These are phyloP conservation scores for Cynaeus angustus DNA, from an alignment of 2,888 invertebrate genomes.

Conservation along the genomic window DNA sequence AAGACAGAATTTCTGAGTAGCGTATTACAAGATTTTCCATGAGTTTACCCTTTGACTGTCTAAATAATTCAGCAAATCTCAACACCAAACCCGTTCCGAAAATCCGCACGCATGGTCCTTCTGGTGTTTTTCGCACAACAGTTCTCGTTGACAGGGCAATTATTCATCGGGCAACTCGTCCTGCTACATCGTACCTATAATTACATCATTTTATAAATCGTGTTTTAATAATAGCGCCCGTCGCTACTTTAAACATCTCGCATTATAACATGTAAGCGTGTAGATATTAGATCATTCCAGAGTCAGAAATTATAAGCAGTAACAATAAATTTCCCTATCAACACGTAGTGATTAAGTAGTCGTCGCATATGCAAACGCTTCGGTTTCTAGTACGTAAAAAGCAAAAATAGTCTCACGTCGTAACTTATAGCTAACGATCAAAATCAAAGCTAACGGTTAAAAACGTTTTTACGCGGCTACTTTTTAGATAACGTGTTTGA, in stretches of 20 bases:
- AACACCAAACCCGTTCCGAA: background rate
- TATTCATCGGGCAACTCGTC: conserved; percentile 42
- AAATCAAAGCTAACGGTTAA: conserved; percentile 48
- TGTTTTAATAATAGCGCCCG: conserved; percentile 47
- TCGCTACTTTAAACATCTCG: conserved; percentile 49
- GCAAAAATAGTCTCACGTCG: background rate
- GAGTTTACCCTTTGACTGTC: background rate
- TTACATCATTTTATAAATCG: conserved; percentile 50
- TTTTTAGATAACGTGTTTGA: background rate
- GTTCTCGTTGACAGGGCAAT: conserved; percentile 46
- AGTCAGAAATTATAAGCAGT: conserved; percentile 52
- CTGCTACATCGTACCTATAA: conserved; percentile 38
- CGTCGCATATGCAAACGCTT: conserved; percentile 40
- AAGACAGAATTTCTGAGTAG: too few relatives aligned
- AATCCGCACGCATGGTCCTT: conserved; percentile 13
- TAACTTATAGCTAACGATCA: conserved; percentile 44
- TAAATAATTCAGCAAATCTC: background rate
- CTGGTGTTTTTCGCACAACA: conserved; percentile 41
- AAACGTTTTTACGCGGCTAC: background rate
- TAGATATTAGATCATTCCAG: conserved; percentile 45
- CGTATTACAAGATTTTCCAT: too few relatives aligned
- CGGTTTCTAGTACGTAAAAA: conserved; percentile 18
- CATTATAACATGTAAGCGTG: conserved; percentile 34
- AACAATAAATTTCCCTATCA: conserved; percentile 53
- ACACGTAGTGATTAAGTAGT: conserved; percentile 50